Percentiles rank a stretch among this genome's conserved stretches.
These are phyloP conservation scores for Altica lythri DNA, from an alignment of 2,888 invertebrate species.

Conservation along the genomic window DNA sequence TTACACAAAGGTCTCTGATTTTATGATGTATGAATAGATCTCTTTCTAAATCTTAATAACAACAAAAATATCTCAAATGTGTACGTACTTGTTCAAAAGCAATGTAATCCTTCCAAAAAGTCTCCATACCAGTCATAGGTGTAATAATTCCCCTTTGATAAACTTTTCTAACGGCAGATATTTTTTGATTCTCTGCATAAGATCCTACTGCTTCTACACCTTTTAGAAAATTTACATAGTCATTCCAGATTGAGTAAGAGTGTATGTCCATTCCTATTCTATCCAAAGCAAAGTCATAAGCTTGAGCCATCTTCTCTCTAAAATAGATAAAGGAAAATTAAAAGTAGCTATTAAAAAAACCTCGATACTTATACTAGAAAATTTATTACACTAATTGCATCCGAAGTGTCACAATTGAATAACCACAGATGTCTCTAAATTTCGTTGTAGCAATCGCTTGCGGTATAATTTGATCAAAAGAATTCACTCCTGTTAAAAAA, in stretches of 20 bases:
- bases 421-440: no score
- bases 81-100: conserved; percentile 88
- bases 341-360: no score
- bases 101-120: conserved; percentile 97
- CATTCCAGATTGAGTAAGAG: conserved; percentile 96
- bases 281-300: conserved; percentile 98
- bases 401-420: no score
- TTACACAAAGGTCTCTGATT: no score
- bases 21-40: no score
- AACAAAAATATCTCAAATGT: no score
- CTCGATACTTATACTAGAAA: no score
- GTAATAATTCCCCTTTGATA: conserved; percentile 96
- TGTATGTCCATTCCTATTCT: conserved; percentile 99
- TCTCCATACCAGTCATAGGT: conserved; percentile 96
- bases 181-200: conserved; percentile 99
- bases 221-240: conserved; percentile 95
- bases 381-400: no score
- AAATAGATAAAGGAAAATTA: conserved; percentile 39
- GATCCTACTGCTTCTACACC: conserved; percentile 96
- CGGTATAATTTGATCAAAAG: no score
- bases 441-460: no score
- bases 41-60: no score
- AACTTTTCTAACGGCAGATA: conserved; percentile 95
- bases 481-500: no score
- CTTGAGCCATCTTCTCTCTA: conserved; percentile 99